Conservation (phyloP, 2,797 vertebrate species). For the Pangasius macronema region DNA sequence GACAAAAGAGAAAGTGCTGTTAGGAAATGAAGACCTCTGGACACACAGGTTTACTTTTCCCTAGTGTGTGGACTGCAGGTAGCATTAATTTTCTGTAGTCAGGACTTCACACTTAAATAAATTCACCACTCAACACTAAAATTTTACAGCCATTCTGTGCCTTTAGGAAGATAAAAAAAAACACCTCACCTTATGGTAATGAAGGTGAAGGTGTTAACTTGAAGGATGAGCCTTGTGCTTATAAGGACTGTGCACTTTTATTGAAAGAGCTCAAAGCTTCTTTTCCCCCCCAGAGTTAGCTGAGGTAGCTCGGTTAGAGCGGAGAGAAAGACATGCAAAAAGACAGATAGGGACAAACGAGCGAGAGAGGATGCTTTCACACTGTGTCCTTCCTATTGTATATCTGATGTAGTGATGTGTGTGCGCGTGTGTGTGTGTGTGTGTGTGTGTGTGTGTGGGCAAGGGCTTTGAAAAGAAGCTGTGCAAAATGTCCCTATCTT, state of each 20-base stretch:
- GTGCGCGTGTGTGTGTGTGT: slow-evolving; percentile 2
- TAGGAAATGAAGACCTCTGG: background rate
- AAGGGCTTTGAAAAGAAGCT: slow-evolving; percentile 25
- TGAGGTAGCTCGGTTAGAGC: background rate
- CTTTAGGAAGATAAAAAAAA: background rate
- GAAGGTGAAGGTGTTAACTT: slow-evolving; percentile 36
- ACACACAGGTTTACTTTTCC: background rate
- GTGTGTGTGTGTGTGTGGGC: slow-evolving; percentile 3
- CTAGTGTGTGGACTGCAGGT: background rate
- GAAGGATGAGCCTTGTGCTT: slow-evolving; percentile 8
- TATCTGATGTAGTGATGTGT: slow-evolving; percentile 8
- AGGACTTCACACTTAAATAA: slow-evolving; percentile 8
- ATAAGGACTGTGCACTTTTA: background rate
- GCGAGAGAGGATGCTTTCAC: slow-evolving; percentile 13
- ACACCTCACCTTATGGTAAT: slow-evolving; percentile 25
- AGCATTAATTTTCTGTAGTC: background rate
- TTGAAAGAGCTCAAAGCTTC: slow-evolving; percentile 4
- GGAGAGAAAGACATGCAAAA: background rate
- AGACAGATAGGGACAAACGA: background rate
- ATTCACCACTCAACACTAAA: background rate
- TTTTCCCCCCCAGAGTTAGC: background rate
- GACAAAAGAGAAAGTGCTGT: background rate
- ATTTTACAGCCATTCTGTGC: slow-evolving; percentile 13
- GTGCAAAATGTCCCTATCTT: background rate
- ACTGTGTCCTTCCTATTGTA: background rate